Evolutionary conservation across 2,113 vertebrate species (phyloP), one percentile per base, ranked within the genome.

Genomic region (Phasianus colchicus): DNA sequence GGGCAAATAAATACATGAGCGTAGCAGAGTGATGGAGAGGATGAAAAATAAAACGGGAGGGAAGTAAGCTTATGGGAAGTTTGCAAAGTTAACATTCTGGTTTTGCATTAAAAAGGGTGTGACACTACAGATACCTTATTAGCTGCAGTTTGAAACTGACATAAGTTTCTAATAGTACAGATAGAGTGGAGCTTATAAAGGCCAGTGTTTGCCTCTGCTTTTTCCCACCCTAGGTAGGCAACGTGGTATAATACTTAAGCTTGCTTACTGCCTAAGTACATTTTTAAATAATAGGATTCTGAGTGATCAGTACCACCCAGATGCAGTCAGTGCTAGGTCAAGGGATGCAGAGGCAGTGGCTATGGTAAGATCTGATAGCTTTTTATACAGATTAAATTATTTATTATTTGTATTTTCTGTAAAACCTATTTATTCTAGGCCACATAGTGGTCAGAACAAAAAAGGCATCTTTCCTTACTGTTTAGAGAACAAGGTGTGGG

Each of bases 391-490:
- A 85, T 63, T 54, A 32, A 85, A 89, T 13, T 86, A 93, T 88
- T 91, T 83, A 83, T 86, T 89, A 74, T 55, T 94, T 21, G 29
- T 77, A 38, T 91, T 88, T 89, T 77, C 13, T 66, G 29, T 88
- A 90, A 91, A 94, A 40, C 11, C 27, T 64, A 83, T 67, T 88
- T 88, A 81, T 69, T 86, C 4, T 38, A 40, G 36, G 9, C 40
- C 70, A 29, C 32, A 29, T 61, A 65, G 34, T 42, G 84, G 27
- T 73, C 21, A 85, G 69, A 76, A 65, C 61, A 84, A 61, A 88
- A 73, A 50, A 86, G 8, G 78, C 9, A 16, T 48, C 2, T 82
- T 79, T 47, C 72, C 36, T 65, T 84, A 47, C 50, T 52, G 30
- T 67, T 71, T 64, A 27, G 81, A 61, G 86, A 74, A 48, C 61